Percentiles rank a stretch among this genome's conserved stretches.
Conservation (phyloP, 2,888 invertebrate genomes). For the Napeogenes sylphis region DNA sequence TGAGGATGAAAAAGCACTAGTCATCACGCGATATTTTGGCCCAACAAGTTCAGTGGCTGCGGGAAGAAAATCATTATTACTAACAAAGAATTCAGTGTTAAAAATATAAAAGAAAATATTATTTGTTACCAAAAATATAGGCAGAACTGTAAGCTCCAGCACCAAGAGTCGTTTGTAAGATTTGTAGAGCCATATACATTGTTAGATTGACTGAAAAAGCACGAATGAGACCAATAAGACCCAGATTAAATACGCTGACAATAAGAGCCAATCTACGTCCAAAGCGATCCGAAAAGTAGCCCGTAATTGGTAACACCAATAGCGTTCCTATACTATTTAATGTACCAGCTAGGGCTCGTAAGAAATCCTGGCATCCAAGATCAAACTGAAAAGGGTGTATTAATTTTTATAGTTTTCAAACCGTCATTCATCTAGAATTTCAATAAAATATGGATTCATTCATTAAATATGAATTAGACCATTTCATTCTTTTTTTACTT, state of each 20-base stretch:
- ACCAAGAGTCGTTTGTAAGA: slow-evolving; percentile 56
- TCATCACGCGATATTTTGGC: slow-evolving; percentile 82
- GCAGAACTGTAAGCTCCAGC: slow-evolving; percentile 61
- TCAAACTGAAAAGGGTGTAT: slow-evolving; percentile 57
- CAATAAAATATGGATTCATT: no score
- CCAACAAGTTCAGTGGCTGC: slow-evolving; percentile 83
- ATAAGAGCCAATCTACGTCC: slow-evolving; percentile 73
- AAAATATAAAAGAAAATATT: slow-evolving; percentile 22
- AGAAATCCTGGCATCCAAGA: slow-evolving; percentile 78
- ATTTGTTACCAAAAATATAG: slow-evolving; percentile 38
- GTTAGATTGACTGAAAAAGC: slow-evolving; percentile 72
- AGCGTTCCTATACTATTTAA: slow-evolving; percentile 80
- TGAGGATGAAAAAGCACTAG: slow-evolving; percentile 81
- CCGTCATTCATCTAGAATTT: no score
- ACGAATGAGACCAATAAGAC: slow-evolving; percentile 50
- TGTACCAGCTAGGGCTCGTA: slow-evolving; percentile 80
- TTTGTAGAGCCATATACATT: slow-evolving; percentile 59
- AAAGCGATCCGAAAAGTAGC: slow-evolving; percentile 80
- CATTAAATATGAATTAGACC: no score
- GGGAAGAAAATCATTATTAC: neutral
- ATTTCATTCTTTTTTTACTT: no score
- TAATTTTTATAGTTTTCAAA: neutral
- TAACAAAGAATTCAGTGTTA: neutral
- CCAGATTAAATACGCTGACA: slow-evolving; percentile 60
- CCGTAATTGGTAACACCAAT: slow-evolving; percentile 77